Percentiles rank a stretch among this genome's conserved stretches.
Conservation (phyloP, 2,888 invertebrate species). For the Folsomia manolachei region DNA sequence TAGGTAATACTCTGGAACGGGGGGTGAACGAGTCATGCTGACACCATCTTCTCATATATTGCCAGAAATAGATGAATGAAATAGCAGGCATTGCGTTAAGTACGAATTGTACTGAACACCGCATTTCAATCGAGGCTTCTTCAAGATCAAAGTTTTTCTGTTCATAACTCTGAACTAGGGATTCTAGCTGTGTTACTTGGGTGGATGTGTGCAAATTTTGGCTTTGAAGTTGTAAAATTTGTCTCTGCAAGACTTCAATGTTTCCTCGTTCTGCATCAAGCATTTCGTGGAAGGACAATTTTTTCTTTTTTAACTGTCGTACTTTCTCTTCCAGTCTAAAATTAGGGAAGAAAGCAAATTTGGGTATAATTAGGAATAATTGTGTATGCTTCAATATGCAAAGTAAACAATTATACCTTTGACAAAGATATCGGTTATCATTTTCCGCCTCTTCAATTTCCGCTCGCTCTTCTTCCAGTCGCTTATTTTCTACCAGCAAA, state of each 20-base stretch:
- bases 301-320: conserved; percentile 52
- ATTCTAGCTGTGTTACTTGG: conserved; percentile 59
- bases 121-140: conserved; percentile 59
- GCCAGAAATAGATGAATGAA: conserved; percentile 54
- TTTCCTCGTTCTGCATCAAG: conserved; percentile 47
- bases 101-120: conserved; percentile 60
- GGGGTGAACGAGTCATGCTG: background rate
- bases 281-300: conserved; percentile 52
- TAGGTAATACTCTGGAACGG: background rate
- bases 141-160: conserved; percentile 58
- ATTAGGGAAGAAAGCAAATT: background rate
- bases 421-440: conserved; percentile 57
- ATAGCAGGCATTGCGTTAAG: conserved; percentile 65
- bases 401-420: conserved; percentile 42
- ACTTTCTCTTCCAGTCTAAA: conserved; percentile 53
- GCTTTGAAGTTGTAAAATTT: conserved; percentile 45
- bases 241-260: conserved; percentile 45
- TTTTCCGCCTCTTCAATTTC: conserved; percentile 74
- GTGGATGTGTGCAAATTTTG: conserved; percentile 53
- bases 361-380: background rate
- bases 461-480: conserved; percentile 69
- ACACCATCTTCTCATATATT: background rate
- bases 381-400: background rate
- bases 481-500: conserved; percentile 64
- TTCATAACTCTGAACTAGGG: conserved; percentile 60